Evolutionary conservation across 53 echinoderm and acorn worm genomes (phyloP), one percentile per base, ranked within the genome.

Genomic region (Zoroaster sp.): DNA sequence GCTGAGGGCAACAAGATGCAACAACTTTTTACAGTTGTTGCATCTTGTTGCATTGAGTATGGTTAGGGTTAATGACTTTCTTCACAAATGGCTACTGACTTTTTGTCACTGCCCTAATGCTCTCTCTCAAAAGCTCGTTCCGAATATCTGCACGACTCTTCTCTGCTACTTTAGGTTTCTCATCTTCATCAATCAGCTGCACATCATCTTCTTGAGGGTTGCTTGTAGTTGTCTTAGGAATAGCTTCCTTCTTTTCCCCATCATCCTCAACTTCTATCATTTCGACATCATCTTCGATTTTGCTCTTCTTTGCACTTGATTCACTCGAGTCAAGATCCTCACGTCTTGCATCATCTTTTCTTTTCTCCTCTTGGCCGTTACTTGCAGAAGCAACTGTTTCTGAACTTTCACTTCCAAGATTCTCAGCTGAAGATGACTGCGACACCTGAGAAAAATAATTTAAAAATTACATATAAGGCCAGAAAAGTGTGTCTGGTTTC

Each of bases 281-380:
- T 18, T 82, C 82, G 25, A 67, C 63, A 32, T 79, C 52, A 12
- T 87, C 25, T 49, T 87, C 54, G 2, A 41, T 25, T 75, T 87
- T 87, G 20, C 76, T 75, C 74, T 74, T 87, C 43, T 87, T 87
- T 14, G 74, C 88, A 31, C 74, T 74, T 65, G 44, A 38, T 76
- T 87, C 88, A 12, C 40, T 33, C 3, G 88, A 14, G 74, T 41
- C 88, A 4, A 28, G 65, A 30, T 7, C 75, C 21, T 75, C 88
- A 18, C 74, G 59, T 39, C 75, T 82, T 8, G 67, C 13, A 17
- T 31, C 33, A 15, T 78, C 78, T 45, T 78, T 78, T 78, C 59
- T 21, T 1, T 23, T 38, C 13, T 59, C 78, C 78, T 59, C 59
- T 38, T 65, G 81, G 66, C 66, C 42, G 34, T 80, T 65, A 40